Conservation (phyloP, 2,888 invertebrate species). For the Watsonalla cultraria region DNA sequence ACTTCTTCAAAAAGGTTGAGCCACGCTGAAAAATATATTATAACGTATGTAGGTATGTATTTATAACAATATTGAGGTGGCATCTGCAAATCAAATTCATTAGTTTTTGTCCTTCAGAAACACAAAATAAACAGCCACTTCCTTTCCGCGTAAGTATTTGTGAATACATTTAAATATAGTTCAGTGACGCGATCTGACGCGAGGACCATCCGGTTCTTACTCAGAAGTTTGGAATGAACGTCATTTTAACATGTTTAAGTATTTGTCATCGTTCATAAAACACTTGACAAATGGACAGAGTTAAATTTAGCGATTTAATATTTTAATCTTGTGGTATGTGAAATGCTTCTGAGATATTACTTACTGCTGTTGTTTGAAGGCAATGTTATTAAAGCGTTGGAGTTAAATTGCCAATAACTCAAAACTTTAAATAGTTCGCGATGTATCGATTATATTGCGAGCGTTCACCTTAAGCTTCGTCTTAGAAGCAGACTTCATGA, state of each 20-base stretch:
- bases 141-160: constrained; percentile 1
- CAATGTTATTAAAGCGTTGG: neutral
- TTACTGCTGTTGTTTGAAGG: neutral
- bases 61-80: too few relatives aligned
- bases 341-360: neutral
- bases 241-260: constrained; percentile 30
- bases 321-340: constrained; percentile 6
- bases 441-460: too few relatives aligned
- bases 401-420: neutral
- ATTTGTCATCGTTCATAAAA: constrained; percentile 26
- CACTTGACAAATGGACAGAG: constrained; percentile 21
- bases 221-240: constrained; percentile 42
- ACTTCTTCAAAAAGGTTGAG: too few relatives aligned
- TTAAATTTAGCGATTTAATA: neutral
- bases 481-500: too few relatives aligned
- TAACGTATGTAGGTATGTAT: too few relatives aligned
- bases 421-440: neutral
- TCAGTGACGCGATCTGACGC: constrained; percentile 13
- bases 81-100: too few relatives aligned
- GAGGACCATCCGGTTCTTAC: constrained; percentile 42
- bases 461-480: too few relatives aligned
- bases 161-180: constrained; percentile 32
- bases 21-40: too few relatives aligned
- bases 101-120: neutral
- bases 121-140: neutral